phyloP scores from a whole-genome alignment of 2,113 vertebrate species.

The Melozone crissalis region DNA sequence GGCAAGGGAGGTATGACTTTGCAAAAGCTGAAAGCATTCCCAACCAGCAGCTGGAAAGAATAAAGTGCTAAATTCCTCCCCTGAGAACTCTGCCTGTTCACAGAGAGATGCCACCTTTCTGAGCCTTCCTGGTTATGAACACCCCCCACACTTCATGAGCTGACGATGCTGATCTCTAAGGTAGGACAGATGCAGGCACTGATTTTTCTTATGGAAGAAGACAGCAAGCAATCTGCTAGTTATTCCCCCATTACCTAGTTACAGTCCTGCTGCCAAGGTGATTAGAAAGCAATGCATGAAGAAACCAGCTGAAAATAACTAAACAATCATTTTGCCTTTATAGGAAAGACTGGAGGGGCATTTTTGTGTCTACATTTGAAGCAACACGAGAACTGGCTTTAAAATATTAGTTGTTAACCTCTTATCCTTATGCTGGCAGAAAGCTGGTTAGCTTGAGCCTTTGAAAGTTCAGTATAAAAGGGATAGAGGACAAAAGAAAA shows the following conservation, averaged over 20 bases:
- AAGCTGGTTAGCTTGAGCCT: background rate
- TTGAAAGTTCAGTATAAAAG: background rate
- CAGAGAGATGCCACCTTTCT: background rate
- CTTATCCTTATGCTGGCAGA: background rate
- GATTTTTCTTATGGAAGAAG: background rate
- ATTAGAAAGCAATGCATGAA: background rate
- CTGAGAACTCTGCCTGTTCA: background rate
- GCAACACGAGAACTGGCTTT: background rate
- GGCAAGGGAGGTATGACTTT: constrained; percentile 17
- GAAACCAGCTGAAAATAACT: background rate
- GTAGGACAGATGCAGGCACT: background rate
- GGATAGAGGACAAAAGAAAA: background rate
- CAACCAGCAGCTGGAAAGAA: constrained; percentile 6
- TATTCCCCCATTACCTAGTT: background rate
- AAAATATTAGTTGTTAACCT: background rate
- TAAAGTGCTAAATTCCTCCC: constrained; percentile 23
- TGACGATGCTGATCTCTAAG: background rate
- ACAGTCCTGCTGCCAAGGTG: background rate
- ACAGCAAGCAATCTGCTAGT: background rate
- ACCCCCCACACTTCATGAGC: background rate
- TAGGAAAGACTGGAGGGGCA: background rate
- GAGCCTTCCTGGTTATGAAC: background rate
- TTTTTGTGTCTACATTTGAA: background rate
- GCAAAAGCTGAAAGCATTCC: constrained; percentile 47
- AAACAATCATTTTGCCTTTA: background rate